phyloP scores from a whole-genome alignment of 2,113 vertebrate species.

The Phrynocephalus versicolor region DNA sequence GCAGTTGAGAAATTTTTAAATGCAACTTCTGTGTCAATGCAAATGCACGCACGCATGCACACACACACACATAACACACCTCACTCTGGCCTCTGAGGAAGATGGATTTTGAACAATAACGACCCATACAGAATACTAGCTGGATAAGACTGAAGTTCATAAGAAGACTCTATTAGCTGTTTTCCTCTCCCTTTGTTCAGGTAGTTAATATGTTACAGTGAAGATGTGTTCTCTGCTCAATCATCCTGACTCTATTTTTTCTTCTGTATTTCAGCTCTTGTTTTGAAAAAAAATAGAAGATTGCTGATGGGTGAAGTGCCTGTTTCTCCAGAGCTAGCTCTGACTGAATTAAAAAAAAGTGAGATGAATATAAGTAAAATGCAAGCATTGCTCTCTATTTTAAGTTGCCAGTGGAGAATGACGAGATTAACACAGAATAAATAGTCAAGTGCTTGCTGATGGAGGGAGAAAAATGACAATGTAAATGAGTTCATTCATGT shows the following conservation, averaged over 20 bases:
- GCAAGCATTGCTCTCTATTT: conserved; percentile 41
- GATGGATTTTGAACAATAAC: conserved; percentile 13
- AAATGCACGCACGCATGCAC: neutral
- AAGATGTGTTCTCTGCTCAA: neutral
- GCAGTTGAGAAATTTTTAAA: neutral
- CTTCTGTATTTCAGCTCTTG: conserved; percentile 6
- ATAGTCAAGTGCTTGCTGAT: neutral
- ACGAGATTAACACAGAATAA: conserved; percentile 39
- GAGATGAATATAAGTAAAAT: conserved; percentile 35
- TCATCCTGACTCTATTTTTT: conserved; percentile 9
- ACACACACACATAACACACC: neutral
- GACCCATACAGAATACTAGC: neutral
- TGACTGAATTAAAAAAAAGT: conserved; percentile 37
- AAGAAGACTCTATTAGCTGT: conserved; percentile 5
- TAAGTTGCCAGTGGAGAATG: conserved; percentile 45
- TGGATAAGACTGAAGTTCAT: conserved; percentile 28
- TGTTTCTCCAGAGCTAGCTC: neutral
- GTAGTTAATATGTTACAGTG: neutral
- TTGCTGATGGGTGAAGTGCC: conserved; percentile 16
- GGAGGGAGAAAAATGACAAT: conserved; percentile 32
- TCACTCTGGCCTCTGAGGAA: neutral
- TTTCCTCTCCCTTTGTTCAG: neutral
- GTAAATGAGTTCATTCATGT: conserved; percentile 31
- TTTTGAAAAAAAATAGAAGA: conserved; percentile 36
- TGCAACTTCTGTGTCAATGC: neutral